phyloP scores from a whole-genome alignment of 1,140 invertebrate species.

The Zaprionus davidi region DNA sequence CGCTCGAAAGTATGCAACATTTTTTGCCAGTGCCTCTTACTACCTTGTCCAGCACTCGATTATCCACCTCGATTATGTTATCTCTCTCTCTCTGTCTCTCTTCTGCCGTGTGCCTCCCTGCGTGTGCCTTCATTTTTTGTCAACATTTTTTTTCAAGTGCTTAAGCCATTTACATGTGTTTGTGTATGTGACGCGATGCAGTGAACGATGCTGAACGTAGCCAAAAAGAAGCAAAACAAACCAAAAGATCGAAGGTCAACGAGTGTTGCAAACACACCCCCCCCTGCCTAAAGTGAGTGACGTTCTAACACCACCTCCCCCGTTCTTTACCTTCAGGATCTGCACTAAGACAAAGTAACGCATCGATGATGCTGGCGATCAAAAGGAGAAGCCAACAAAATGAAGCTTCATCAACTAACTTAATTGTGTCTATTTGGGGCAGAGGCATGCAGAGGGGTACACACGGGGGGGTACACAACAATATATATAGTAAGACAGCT shows the following conservation, averaged over 20 bases:
- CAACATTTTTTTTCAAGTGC: conserved; percentile 42
- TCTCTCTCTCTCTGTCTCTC: conserved; percentile 1
- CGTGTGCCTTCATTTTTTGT: conserved; percentile 22
- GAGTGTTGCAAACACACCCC: not conserved
- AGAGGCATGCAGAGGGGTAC: not conserved
- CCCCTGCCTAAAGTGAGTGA: not conserved
- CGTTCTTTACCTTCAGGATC: not conserved
- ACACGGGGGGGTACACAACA: not conserved
- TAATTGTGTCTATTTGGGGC: conserved; percentile 10
- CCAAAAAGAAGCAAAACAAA: conserved; percentile 8
- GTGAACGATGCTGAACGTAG: conserved; percentile 18
- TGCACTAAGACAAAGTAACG: not conserved
- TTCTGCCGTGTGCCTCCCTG: not conserved
- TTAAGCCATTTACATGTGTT: not conserved
- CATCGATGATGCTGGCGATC: not conserved
- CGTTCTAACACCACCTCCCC: not conserved
- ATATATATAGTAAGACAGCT: conserved; percentile 23
- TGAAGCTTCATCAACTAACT: conserved; percentile 34
- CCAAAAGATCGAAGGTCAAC: conserved; percentile 5
- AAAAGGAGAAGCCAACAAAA: conserved; percentile 9
- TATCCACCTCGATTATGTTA: conserved; percentile 6
- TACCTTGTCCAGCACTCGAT: conserved; percentile 1
- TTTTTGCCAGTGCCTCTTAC: conserved; percentile 19
- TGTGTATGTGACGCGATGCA: not conserved
- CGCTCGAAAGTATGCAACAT: conserved; percentile 39